Conservation (phyloP, 2,113 vertebrate genomes). For the Pseudopipra pipra region DNA sequence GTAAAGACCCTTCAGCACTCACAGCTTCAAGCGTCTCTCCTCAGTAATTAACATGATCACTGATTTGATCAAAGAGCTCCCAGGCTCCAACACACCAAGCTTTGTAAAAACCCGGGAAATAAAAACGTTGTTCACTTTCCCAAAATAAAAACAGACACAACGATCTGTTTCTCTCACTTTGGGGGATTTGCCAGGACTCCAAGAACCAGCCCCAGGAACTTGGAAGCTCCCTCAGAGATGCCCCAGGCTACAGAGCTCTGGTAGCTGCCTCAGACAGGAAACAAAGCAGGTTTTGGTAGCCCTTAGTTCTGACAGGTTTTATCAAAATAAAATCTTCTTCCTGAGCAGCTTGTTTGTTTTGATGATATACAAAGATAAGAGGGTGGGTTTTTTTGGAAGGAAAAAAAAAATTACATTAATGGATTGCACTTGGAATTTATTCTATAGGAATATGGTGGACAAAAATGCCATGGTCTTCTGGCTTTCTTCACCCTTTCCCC, state of each 20-base stretch:
- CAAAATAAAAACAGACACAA: background rate
- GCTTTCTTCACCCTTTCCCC: background rate
- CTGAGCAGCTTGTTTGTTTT: background rate
- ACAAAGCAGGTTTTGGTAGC: background rate
- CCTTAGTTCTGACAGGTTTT: background rate
- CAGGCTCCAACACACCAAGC: background rate
- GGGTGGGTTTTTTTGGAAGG: background rate
- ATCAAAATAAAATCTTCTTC: background rate
- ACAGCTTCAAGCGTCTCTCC: background rate
- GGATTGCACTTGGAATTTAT: background rate
- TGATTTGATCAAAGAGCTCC: background rate
- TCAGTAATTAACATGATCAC: background rate
- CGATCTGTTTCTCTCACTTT: fast-evolving
- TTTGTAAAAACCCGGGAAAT: background rate
- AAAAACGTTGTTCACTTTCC: background rate
- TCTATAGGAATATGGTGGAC: background rate
- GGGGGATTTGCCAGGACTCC: background rate
- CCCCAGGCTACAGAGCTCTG: background rate
- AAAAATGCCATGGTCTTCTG: background rate
- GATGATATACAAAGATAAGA: background rate
- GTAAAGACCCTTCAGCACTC: background rate
- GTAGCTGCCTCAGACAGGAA: background rate
- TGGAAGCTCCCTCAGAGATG: background rate
- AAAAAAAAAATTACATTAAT: background rate
- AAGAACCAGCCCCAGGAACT: background rate